Percentiles rank a stretch among this genome's conserved stretches.
Conservation (phyloP, 2,888 invertebrate species). For the Myathropa florea region DNA sequence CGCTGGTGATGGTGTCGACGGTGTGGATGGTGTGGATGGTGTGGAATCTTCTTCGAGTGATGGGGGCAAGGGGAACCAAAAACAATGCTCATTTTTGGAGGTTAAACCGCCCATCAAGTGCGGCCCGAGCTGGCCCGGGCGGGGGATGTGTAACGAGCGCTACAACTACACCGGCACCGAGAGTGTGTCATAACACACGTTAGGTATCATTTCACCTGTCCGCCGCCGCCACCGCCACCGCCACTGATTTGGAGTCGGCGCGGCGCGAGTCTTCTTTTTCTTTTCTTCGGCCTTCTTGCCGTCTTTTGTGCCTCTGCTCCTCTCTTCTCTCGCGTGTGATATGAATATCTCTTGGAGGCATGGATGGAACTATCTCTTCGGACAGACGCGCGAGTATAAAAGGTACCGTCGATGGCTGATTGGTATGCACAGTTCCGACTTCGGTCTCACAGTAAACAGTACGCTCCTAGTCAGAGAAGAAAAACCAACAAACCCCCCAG, state of each 20-base stretch:
- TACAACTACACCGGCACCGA: conserved; percentile 4
- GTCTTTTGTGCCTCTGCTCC: background rate
- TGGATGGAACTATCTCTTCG: background rate
- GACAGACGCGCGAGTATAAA: conserved; percentile 36
- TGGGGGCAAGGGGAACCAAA: background rate
- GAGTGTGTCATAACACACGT: conserved; percentile 46
- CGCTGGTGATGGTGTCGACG: too few species aligned
- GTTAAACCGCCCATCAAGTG: conserved; percentile 73
- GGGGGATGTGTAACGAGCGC: background rate
- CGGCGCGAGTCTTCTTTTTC: conserved; percentile 10
- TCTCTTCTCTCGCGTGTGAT: background rate
- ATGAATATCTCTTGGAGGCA: background rate
- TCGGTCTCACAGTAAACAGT: conserved; percentile 44
- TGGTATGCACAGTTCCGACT: conserved; percentile 42
- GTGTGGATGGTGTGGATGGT: conserved; percentile 13
- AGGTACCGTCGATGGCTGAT: conserved; percentile 25
- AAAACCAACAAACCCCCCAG: background rate
- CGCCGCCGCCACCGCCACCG: background rate
- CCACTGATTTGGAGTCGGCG: background rate
- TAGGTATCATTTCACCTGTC: conserved; percentile 12
- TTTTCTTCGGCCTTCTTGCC: conserved; percentile 5
- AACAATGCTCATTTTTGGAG: conserved; percentile 72
- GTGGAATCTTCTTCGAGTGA: conserved; percentile 73
- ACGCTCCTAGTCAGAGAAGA: background rate
- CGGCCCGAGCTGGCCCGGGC: conserved; percentile 64